phyloP scores from a whole-genome alignment of 1,140 invertebrate genomes.

The Trichoplusia ni region DNA sequence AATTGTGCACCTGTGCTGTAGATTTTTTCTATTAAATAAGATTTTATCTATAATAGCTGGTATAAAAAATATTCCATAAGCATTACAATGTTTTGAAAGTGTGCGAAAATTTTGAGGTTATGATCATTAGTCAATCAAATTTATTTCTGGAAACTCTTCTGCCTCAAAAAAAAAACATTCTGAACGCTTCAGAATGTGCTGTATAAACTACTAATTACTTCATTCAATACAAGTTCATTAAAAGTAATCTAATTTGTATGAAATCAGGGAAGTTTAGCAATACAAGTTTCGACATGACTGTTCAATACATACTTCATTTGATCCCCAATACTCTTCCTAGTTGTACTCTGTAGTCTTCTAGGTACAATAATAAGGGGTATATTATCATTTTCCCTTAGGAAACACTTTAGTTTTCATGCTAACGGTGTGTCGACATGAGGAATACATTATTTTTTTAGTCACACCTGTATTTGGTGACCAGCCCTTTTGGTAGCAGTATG shows the following conservation, averaged over 20 bases:
- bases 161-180: not conserved
- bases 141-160: not conserved
- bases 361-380: constrained; percentile 62
- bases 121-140: not conserved
- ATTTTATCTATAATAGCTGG: not conserved
- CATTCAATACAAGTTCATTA: not conserved
- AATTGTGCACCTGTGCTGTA: not conserved
- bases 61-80: not conserved
- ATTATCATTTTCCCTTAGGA: constrained; percentile 67
- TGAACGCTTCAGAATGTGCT: not conserved
- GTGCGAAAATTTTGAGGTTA: constrained; percentile 15
- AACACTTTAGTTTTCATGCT: constrained; percentile 51
- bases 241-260: too few species aligned
- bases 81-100: constrained; percentile 3
- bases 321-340: constrained; percentile 69
- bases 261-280: too few species aligned
- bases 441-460: constrained; percentile 47
- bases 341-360: constrained; percentile 43
- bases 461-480: too few species aligned
- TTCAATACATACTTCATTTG: not conserved
- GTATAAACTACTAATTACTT: not conserved
- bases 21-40: not conserved
- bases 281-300: too few species aligned
- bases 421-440: constrained; percentile 72
- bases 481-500: too few species aligned